Evolutionary conservation across 2,797 vertebrate species (phyloP), one percentile per base, ranked within the genome.

Genomic region (Okamejei kenojei): DNA sequence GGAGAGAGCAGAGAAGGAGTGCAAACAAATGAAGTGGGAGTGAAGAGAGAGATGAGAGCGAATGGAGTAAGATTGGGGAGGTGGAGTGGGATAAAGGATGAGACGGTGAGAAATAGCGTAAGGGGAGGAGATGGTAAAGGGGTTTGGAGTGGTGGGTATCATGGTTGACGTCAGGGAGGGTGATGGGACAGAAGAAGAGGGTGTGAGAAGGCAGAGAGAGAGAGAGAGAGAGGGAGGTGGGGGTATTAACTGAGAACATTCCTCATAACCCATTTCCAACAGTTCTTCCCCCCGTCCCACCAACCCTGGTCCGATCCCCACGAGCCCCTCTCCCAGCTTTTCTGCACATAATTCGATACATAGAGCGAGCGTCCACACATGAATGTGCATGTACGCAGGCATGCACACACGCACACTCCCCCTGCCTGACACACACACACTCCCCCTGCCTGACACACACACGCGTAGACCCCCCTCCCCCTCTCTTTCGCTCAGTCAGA

Each of bases 391-490:
- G 79, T 81, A 29, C 15, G 13, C 15, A 81, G 45, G 9, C 19
- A 6, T 81, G 17, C 13, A 32, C 45, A 26, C 45, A 4, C 17
- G 10, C 9, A 19, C n/a, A n/a, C 97, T 97, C 94, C 97, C 97
- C 96, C 97, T 1, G 97, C 97, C 58, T 95, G 45, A 45, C 45
- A 45, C 45, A 45, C 45, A 45, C 45, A 45, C 45, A n/a, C n/a
- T n/a, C 97, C 97, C 7, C 96, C 97, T 1, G 97, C 97, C 58
- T 95, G 45, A 45, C 45, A 45, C 45, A 45, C 45, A 45, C 45
- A 45, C 45, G 45, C 45, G 45, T 45, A 45, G 45, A 95, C 2
- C 96, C 96, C 93, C 96, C 94, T 97, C 96, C 93, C n/a, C 29
- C 15, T 38, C 19, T 17, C 15, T 19, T 19, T 13, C 11, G 13